These are phyloP conservation scores for Athene noctua DNA, from an alignment of 2,113 vertebrate genomes.

Conservation along the genomic window DNA sequence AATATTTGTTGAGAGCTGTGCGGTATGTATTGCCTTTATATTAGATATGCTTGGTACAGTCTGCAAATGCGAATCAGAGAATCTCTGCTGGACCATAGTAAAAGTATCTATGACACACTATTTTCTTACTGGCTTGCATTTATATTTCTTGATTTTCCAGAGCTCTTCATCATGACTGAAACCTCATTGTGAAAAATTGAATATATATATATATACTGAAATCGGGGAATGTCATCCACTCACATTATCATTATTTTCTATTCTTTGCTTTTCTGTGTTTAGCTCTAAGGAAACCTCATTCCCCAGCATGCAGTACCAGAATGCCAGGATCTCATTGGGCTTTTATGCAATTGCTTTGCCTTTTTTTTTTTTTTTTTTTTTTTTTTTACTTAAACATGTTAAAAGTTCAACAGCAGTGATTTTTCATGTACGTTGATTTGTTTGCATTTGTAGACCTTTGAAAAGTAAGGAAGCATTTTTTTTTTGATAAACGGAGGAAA, in stretches of 20 bases:
- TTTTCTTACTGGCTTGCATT: neutral
- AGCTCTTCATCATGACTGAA: neutral
- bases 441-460: neutral
- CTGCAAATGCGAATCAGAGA: neutral
- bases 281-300: neutral
- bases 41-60: neutral
- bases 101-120: accelerated
- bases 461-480: neutral
- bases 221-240: neutral
- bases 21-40: neutral
- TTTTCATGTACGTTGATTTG: neutral
- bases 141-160: neutral
- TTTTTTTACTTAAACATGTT: neutral
- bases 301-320: neutral
- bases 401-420: neutral
- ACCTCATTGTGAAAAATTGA: neutral
- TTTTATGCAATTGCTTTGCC: neutral
- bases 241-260: neutral
- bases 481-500: neutral
- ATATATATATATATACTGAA: neutral
- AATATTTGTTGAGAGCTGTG: neutral
- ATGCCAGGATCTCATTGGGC: neutral
- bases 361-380: neutral
- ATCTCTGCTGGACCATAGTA: neutral
- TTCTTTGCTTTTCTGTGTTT: neutral